A percentile compares a stretch with the other conserved stretches of the same genome.
Conservation (phyloP, 2,888 invertebrate species). For the Steromphala cineraria region DNA sequence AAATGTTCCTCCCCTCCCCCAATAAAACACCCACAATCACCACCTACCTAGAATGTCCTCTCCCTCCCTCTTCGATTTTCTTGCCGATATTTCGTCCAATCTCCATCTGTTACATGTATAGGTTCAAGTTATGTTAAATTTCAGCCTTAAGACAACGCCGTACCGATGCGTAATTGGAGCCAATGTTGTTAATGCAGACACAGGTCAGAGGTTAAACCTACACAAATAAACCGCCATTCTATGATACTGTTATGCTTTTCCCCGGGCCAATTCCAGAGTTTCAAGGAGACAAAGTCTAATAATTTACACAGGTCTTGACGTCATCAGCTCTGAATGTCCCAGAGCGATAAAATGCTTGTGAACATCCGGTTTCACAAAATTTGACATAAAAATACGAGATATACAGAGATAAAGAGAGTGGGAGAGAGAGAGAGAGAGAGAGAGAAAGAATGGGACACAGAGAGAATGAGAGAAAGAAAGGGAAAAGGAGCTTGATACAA, state of each 20-base stretch:
- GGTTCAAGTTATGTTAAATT: too few species aligned
- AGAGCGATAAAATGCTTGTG: too few species aligned
- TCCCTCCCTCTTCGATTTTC: background rate
- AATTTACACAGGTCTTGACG: background rate
- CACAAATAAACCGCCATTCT: background rate
- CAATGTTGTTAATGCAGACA: background rate
- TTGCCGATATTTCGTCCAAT: background rate
- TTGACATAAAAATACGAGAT: too few species aligned
- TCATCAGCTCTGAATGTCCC: background rate
- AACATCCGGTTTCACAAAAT: too few species aligned
- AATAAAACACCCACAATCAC: background rate
- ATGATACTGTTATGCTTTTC: background rate
- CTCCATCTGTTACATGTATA: too few species aligned
- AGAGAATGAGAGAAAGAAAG: too few species aligned
- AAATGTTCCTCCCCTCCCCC: background rate
- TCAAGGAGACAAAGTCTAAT: background rate
- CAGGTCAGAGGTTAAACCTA: background rate
- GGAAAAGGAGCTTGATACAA: too few species aligned
- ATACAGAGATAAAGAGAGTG: too few species aligned
- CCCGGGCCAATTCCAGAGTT: conserved; percentile 2
- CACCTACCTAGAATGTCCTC: too few species aligned
- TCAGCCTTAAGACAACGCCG: background rate
- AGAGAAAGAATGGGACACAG: too few species aligned
- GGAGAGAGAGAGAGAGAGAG: too few species aligned
- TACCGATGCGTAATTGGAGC: background rate